Evolutionary conservation across 2,797 vertebrate genomes (phyloP), one percentile per base, ranked within the genome.

Genomic region (Myripristis murdjan): DNA sequence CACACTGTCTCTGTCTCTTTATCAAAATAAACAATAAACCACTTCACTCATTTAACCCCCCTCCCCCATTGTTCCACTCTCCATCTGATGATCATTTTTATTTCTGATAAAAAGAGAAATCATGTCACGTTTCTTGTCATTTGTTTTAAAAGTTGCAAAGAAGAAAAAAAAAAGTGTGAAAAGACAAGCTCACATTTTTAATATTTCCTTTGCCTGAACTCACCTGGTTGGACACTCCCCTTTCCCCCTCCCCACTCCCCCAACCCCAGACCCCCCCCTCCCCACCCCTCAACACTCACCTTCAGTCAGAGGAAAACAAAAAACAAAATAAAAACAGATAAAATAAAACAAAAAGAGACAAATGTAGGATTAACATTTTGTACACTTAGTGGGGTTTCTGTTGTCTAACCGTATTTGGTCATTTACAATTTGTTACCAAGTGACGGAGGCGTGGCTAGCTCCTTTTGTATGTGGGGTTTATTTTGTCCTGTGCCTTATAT

Each of bases 401-500:
- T 96, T 93, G 92, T 95, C 93, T 92, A 87, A 95, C 80, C 81
- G 79, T 91, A 93, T 95, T 96, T 91, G 92, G 90, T 94, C 94
- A 91, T 94, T 90, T 91, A 23, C 89, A 72, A 87, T 94, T 95
- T 94, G 89, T 94, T 94, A 94, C 94, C 75, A 91, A 93, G 94
- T 93, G 93, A 85, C 93, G 87, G 91, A 93, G 94, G 88, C 75
- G 93, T 93, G 94, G 93, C 84, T 79, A 85, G 87, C 91, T 94
- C 90, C 92, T 89, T 95, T 91, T 91, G 87, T 96, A 90, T 92
- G 89, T 93, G 94, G 95, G 94, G 92, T 96, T 97, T 95, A 91
- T 95, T 97, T 97, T 96, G 96, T 98, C 96, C 95, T 96, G 97
- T 97, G 97, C 96, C 97, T 99, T 99, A 98, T 86, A 93, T 97